Percentiles rank a stretch among this genome's conserved stretches.
Conservation (phyloP, 2,797 vertebrate genomes). For the Hippocampus kuda region DNA sequence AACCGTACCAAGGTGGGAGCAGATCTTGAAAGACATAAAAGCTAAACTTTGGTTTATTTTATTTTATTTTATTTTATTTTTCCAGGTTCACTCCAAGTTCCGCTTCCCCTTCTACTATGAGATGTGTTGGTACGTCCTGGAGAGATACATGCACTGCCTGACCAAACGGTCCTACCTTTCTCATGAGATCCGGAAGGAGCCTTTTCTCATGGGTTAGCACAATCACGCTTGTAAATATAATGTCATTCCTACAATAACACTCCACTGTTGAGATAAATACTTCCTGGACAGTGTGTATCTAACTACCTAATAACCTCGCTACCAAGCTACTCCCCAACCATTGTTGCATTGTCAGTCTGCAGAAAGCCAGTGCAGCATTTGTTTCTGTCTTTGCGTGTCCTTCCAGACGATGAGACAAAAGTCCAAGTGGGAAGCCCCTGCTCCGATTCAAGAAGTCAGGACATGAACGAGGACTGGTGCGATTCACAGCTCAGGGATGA, state of each 20-base stretch:
- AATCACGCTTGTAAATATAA: background rate
- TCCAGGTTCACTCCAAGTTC: slow-evolving; percentile 91
- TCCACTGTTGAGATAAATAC: background rate
- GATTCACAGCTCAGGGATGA: slow-evolving; percentile 65
- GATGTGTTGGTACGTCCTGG: slow-evolving; percentile 98
- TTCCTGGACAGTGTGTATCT: background rate
- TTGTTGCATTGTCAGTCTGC: too few species aligned
- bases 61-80: background rate
- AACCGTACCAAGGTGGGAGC: slow-evolving; percentile 84
- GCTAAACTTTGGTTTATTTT: background rate
- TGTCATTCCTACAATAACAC: background rate
- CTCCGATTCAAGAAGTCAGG: slow-evolving; percentile 78
- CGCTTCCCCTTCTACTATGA: slow-evolving; percentile 98
- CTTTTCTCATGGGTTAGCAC: slow-evolving; percentile 18
- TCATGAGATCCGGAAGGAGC: slow-evolving; percentile 76
- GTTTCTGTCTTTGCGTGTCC: background rate
- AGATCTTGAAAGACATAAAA: background rate
- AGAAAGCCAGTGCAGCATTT: too few species aligned
- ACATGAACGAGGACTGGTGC: slow-evolving; percentile 83
- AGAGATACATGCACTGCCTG: slow-evolving; percentile 89
- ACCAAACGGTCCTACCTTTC: slow-evolving; percentile 86
- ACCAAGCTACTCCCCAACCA: too few species aligned
- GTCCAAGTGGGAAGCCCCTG: slow-evolving; percentile 76
- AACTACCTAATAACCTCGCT: background rate
- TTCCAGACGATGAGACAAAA: slow-evolving; percentile 76